Base-by-base conservation (phyloP, 2,797 vertebrate species). In the Rhinichthys osculus region DNA sequence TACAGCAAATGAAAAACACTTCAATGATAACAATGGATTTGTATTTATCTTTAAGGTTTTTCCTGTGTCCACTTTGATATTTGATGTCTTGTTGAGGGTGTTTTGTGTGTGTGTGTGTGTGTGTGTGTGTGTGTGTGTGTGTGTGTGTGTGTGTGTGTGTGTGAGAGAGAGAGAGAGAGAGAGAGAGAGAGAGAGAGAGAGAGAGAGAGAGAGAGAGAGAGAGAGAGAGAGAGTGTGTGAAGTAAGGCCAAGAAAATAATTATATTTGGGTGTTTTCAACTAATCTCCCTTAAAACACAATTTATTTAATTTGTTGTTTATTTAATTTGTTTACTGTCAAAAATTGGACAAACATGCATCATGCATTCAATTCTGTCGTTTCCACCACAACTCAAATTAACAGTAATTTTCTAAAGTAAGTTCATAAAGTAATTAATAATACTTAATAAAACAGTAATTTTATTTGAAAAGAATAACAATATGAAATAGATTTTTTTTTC, bases 1-100 rank as follows among this genome's bases (percentile, higher is more conserved):
- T 94, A 95, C 96, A 97, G 97, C 95, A 96, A 97, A 97, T 96
- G 95, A 95, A 96, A 96, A 97, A 94, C 16, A 92, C 96, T 96
- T 97, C 96, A 96, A 96, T 98, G 97, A 98, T 97, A 96, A 94
- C 88, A 73, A 93, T 95, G 96, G 96, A 97, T 97, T 97, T 97
- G 94, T 95, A 89, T 97, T 96, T 96, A 97, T 97, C 96, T 96
- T 94, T 94, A 93, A 91, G 93, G 94, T 95, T 92, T 93, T 93
- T 90, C 94, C 95, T 95, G 94, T 95, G 93, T 94, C 94, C 90
- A 89, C 93, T 95, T 95, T 95, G 95, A 95, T 95, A 94, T 90
- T 92, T 92, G 93, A 92, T 95, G 95, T 96, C 94, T 96, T 95
- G 94, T n/a, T 95, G 94, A 50, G 57, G 67, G n/a, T 77, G 38